Base-by-base conservation (phyloP, 2,113 vertebrate species). In the Sinocyclocheilus anshuiensis region DNA sequence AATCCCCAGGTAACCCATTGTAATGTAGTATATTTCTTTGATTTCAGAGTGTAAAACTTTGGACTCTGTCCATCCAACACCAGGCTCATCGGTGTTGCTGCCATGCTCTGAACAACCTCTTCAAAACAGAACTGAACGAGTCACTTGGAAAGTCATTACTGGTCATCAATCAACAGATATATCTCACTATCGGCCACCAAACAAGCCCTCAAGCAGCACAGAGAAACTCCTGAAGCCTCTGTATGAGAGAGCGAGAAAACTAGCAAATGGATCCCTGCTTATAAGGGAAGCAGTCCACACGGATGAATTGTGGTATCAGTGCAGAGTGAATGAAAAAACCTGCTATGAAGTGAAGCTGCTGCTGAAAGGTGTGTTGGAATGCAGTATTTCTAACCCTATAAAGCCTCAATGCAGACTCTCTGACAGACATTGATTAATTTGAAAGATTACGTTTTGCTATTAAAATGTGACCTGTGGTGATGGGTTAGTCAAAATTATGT, bases 341-440 rank as follows among this genome's bases (percentile, higher is more conserved):
- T 81, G 79, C 79, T 67, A 81, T 81, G 39, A 81, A 2, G 39
- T 81, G 15, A 48, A 65, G 59, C 79, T 81, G 39, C 0, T 48
- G 0, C 0, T 65, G 13, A 65, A 48, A 81, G 79, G 79, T 81
- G 4, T 11, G 59, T 65, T 80, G 1, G 9, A 61, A n/a, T 61
- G 11, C 10, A 59, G 9, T 61, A 39, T 39, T 13, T 79, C 42
- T 13, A 78, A 53, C 29, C 1, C 29, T 42, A 22, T 61, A 45
- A 75, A 53, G 48, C 2, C 75, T 77, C 11, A 16, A 75, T 75
- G 39, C 3, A 24, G 63, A 65, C 12, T 65, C 63, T n/a, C 22
- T 42, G 22, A 80, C 77, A 57, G 48, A 53, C 15, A 77, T 4
- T 53, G 13, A 77, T 33, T 77, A 29, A 10, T 39, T 39, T 26